These are phyloP conservation scores for Caenorhabditis macrosperma DNA, from an alignment of 2,888 invertebrate genomes.

Conservation along the genomic window DNA sequence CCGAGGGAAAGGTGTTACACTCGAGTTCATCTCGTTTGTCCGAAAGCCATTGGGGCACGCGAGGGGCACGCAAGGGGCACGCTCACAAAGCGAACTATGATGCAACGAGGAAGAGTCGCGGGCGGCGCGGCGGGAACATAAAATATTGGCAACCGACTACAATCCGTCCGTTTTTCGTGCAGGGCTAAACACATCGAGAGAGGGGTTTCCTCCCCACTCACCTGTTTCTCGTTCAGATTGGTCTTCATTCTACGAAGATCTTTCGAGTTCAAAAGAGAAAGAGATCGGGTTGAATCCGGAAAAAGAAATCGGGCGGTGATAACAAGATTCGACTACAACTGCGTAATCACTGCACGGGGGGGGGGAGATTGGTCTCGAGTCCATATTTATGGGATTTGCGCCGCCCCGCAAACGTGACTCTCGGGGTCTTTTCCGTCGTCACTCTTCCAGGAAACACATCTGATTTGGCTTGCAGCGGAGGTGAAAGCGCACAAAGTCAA, in stretches of 20 bases:
- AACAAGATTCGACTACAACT: background rate
- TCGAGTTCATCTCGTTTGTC: background rate
- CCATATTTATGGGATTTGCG: conserved; percentile 13
- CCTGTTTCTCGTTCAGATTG: conserved; percentile 19
- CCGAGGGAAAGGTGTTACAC: conserved; percentile 1
- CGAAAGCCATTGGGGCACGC: too few species aligned
- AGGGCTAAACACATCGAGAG: too few species aligned
- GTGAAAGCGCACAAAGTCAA: conserved; percentile 3
- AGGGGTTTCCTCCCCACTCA: too few species aligned
- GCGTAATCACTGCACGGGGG: too few species aligned
- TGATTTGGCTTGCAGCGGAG: background rate
- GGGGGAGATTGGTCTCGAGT: conserved; percentile 22
- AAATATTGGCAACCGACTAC: too few species aligned
- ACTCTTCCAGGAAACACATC: conserved; percentile 19
- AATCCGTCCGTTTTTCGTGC: too few species aligned
- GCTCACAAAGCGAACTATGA: conserved; percentile 18
- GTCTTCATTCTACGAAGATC: conserved; percentile 12
- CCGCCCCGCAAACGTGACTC: background rate
- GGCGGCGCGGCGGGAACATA: too few species aligned
- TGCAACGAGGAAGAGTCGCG: too few species aligned
- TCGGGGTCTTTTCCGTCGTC: too few species aligned
- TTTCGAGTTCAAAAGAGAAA: too few species aligned
- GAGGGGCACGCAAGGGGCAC: too few species aligned
- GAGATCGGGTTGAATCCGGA: background rate
- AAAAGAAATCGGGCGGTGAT: background rate